Evolutionary conservation across 2,797 vertebrate species (phyloP), one percentile per base, ranked within the genome.

Genomic region (Neomorphus geoffroyi): DNA sequence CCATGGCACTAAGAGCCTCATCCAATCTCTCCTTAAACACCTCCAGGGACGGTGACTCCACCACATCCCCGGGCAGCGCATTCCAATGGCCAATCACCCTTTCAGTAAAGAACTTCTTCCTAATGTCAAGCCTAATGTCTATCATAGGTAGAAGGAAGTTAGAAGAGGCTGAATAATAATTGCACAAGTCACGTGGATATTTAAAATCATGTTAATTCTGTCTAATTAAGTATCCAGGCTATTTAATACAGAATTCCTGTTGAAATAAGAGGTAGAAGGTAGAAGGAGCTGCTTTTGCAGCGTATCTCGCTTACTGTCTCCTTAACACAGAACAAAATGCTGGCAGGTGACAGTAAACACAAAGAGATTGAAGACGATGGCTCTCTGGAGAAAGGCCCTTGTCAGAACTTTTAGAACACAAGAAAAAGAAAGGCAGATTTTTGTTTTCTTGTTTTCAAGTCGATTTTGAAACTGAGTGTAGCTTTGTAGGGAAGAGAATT

Each of bases 351-450:
- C 96, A 96, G 96, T 94, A 97, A 95, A 96, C 57, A 91, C 57
- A 92, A 96, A 93, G 79, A 97, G 84, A 93, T 88, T 92, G 91
- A 96, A 93, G 96, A 95, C 92, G 94, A 96, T 94, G 90, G 58
- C 86, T 97, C 96, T 97, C 97, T 85, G 82, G 96, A 97, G 97
- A 96, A 97, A 94, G 96, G 74, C 79, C 62, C 93, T 94, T 97
- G 96, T 97, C 96, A 97, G 96, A 93, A 96, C 79, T 97, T 94
- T 90, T 93, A 94, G 87, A 97, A 94, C 87, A 79, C 77, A 84
- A 74, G 86, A 80, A 93, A 96, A 94, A 96, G 92, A 97, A 96
- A 94, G 72, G 86, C 82, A 92, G 92, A 96, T 95, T 97, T 97
- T 94, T 96, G 94, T 94, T 94, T 97, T 96, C 93, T 85, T 96